Evolutionary conservation across 92 coral and sea anemone genomes (phyloP).

Genomic region (Parazoanthus darwini): DNA sequence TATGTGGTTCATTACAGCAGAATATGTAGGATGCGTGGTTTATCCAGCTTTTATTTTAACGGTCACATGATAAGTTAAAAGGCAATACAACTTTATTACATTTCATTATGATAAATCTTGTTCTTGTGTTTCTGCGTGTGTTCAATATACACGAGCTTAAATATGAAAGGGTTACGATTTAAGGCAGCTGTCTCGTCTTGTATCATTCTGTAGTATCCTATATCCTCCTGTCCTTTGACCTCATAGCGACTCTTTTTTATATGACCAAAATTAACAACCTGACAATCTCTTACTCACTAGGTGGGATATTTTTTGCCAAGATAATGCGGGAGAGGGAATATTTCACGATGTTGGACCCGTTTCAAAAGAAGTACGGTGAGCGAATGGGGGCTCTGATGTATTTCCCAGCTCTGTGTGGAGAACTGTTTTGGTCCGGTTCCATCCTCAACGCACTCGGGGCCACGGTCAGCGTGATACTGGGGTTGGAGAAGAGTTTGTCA

Average conservation of each 20-base stretch:
- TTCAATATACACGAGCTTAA: too few relatives aligned
- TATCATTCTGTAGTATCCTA: too few relatives aligned
- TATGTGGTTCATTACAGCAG: too few relatives aligned
- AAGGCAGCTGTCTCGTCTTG: too few relatives aligned
- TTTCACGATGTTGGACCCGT: constrained; percentile 53
- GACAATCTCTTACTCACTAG: not conserved
- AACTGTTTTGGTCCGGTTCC: constrained; percentile 49
- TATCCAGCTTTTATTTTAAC: too few relatives aligned
- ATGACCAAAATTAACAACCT: not conserved
- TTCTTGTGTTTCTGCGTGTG: too few relatives aligned
- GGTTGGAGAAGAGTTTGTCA: constrained; percentile 26
- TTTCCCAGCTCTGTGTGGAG: constrained; percentile 47
- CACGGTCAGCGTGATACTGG: constrained; percentile 52
- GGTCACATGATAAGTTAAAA: too few relatives aligned
- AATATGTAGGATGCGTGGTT: too few relatives aligned
- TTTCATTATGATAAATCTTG: too few relatives aligned
- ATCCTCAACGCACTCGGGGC: constrained; percentile 56
- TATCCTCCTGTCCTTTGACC: not conserved
- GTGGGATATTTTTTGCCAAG: constrained; percentile 52
- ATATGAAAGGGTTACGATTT: too few relatives aligned
- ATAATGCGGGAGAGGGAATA: constrained; percentile 45
- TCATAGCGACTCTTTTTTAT: not conserved
- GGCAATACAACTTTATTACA: too few relatives aligned
- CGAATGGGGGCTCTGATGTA: constrained; percentile 49
- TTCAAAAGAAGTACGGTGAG: constrained; percentile 46